Evolutionary conservation across 1,140 invertebrate genomes (phyloP).

Genomic region (Aphaenogaster floridana): DNA sequence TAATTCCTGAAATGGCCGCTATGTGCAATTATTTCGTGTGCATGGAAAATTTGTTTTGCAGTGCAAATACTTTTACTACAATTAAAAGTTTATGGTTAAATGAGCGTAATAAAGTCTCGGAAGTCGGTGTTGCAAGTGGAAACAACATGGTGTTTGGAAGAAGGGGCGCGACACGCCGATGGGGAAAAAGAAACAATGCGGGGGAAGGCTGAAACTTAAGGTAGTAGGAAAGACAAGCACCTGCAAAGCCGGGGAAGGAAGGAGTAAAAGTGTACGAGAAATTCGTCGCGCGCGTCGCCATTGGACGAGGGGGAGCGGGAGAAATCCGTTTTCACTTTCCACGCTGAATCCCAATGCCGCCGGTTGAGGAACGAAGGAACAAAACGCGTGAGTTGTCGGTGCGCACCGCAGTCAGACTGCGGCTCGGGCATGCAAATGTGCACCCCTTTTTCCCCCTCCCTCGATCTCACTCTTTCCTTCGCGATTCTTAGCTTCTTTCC

Average conservation of each 20-base stretch:
- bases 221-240: conserved; percentile 28
- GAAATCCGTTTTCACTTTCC: conserved; percentile 81
- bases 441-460: conserved; percentile 9
- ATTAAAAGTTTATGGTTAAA: conserved; percentile 35
- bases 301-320: conserved; percentile 40
- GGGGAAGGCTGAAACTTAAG: conserved; percentile 56
- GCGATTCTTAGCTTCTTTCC: neutral
- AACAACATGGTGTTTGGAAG: conserved; percentile 28
- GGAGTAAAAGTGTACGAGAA: conserved; percentile 62
- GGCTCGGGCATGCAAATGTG: conserved; percentile 77
- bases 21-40: neutral
- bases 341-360: conserved; percentile 77
- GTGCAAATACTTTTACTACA: neutral
- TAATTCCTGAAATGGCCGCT: neutral
- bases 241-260: conserved; percentile 1
- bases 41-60: neutral
- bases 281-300: conserved; percentile 68
- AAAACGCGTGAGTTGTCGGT: conserved; percentile 71
- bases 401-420: conserved; percentile 71
- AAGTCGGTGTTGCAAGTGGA: conserved; percentile 9
- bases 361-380: conserved; percentile 73
- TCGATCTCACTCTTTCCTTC: neutral
- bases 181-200: conserved; percentile 63
- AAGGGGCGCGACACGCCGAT: conserved; percentile 27
- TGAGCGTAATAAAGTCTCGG: conserved; percentile 35